Conservation (phyloP, 2,888 invertebrate species). For the Drepana falcataria region DNA sequence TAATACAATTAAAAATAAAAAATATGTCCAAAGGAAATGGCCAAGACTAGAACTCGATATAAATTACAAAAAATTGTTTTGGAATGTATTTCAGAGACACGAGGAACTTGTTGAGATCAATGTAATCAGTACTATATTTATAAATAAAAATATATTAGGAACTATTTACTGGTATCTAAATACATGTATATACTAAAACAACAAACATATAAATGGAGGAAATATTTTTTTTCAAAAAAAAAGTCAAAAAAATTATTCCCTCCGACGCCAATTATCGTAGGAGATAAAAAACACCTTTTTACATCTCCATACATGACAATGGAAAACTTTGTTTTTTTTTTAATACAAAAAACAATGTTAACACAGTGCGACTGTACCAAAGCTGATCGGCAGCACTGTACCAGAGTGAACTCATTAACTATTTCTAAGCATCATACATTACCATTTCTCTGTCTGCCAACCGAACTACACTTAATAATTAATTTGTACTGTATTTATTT, state of each 20-base stretch:
- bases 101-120: conserved; percentile 41
- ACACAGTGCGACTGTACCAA: conserved; percentile 59
- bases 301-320: neutral
- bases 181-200: no score
- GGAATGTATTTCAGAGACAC: conserved; percentile 34
- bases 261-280: neutral
- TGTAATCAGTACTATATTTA: conserved; percentile 13
- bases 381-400: conserved; percentile 57
- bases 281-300: neutral
- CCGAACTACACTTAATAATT: conserved; percentile 56
- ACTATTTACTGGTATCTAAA: neutral
- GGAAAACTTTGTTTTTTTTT: no score
- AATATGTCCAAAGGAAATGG: conserved; percentile 3
- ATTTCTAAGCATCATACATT: conserved; percentile 40
- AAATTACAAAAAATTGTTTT: conserved; percentile 24
- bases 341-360: no score
- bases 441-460: conserved; percentile 42
- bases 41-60: conserved; percentile 12
- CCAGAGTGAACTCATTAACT: conserved; percentile 47
- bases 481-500: conserved; percentile 71
- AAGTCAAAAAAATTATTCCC: no score
- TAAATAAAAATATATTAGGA: conserved; percentile 2
- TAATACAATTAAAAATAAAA: conserved; percentile 9
- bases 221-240: no score
- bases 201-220: no score